Conservation (phyloP, 2,113 vertebrate species). For the Rhipidura dahli region DNA sequence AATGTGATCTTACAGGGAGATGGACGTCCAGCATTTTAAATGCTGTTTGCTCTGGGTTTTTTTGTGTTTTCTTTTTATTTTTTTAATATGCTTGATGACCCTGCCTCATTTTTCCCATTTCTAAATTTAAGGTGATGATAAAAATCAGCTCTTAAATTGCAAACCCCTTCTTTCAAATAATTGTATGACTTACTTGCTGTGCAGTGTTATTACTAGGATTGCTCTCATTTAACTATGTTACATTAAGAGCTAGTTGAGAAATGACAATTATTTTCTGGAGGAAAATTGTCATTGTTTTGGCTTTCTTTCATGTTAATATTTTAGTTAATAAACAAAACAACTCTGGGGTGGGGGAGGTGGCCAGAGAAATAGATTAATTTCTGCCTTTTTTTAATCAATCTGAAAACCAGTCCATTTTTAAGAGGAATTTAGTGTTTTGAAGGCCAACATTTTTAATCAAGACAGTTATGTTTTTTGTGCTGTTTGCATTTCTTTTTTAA, state of each 20-base stretch:
- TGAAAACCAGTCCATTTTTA: slow-evolving; percentile 15
- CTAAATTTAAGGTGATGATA: slow-evolving; percentile 2
- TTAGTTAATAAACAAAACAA: slow-evolving; percentile 31
- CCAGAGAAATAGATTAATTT: slow-evolving; percentile 13
- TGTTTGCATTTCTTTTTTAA: slow-evolving; percentile 44
- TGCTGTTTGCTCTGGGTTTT: neutral
- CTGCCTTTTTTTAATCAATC: slow-evolving; percentile 5
- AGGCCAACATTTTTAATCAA: slow-evolving; percentile 46
- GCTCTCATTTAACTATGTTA: slow-evolving; percentile 18
- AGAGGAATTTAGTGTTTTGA: slow-evolving; percentile 23
- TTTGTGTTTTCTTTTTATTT: neutral
- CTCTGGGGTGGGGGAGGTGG: neutral
- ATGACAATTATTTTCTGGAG: slow-evolving; percentile 3
- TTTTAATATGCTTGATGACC: neutral
- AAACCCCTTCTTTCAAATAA: neutral
- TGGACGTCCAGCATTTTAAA: neutral
- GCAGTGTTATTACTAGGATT: neutral
- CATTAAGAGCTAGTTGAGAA: slow-evolving; percentile 23
- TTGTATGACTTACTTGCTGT: neutral
- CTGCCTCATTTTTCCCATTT: neutral
- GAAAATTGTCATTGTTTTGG: slow-evolving; percentile 39
- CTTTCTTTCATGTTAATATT: slow-evolving; percentile 11
- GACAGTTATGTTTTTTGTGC: neutral
- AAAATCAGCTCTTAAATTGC: slow-evolving; percentile 30
- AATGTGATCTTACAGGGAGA: neutral